Evolutionary conservation across 2,113 vertebrate species (phyloP).

Genomic region (Peromyscus polionotus): DNA sequence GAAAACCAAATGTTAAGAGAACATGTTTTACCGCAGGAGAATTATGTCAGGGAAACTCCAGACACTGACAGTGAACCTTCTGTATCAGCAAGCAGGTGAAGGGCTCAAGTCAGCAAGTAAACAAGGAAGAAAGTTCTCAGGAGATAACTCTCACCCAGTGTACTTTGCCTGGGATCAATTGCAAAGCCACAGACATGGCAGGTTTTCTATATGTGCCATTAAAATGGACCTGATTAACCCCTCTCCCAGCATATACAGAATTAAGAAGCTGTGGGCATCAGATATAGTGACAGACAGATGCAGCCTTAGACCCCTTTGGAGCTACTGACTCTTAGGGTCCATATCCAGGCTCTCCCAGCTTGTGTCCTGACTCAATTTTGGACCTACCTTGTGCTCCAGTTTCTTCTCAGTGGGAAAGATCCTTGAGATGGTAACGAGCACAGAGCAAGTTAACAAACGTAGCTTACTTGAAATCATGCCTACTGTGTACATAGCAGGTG

Average conservation of each 20-base stretch:
- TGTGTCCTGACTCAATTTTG: background rate
- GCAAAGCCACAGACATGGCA: background rate
- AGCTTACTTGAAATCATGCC: background rate
- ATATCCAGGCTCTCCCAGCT: background rate
- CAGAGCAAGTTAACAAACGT: background rate
- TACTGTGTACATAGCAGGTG: background rate
- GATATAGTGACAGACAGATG: background rate
- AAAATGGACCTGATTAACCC: background rate
- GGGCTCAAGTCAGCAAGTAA: background rate
- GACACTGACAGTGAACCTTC: background rate
- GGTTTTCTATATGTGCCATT: background rate
- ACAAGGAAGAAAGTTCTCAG: background rate
- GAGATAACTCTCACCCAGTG: background rate
- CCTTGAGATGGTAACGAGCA: background rate
- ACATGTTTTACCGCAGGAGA: background rate
- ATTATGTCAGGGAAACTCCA: background rate
- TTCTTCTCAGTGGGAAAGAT: background rate
- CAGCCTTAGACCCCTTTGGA: background rate
- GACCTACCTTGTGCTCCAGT: background rate
- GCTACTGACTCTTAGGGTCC: background rate
- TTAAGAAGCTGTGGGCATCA: background rate
- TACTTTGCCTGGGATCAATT: background rate
- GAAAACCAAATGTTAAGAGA: background rate
- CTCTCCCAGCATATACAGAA: background rate
- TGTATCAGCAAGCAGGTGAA: background rate